These are phyloP conservation scores for Aplocera efformata DNA, from an alignment of 2,888 invertebrate species.

Conservation along the genomic window DNA sequence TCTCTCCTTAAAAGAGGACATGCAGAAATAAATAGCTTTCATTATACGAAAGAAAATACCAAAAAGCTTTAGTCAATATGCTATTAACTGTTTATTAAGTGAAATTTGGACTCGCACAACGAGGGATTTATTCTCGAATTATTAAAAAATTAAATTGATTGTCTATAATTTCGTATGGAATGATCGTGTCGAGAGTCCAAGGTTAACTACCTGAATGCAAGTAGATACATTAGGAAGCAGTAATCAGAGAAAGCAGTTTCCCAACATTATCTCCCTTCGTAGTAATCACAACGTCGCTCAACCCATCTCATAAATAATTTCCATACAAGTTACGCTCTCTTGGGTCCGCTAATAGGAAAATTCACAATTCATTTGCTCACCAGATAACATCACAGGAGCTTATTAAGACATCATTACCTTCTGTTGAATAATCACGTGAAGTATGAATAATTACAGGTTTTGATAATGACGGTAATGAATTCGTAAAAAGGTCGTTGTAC, in stretches of 20 bases:
- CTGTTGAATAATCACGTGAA: slow-evolving; percentile 55
- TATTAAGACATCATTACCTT: slow-evolving; percentile 55
- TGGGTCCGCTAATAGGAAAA: slow-evolving; percentile 54
- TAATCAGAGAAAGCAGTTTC: slow-evolving; percentile 5
- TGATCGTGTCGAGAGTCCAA: no score
- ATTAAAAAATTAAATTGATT: no score
- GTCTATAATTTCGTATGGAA: no score
- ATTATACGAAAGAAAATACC: no score
- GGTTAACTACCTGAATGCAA: no score
- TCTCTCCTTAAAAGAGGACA: neutral
- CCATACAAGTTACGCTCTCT: slow-evolving; percentile 50
- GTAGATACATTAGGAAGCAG: neutral
- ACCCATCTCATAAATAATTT: slow-evolving; percentile 24
- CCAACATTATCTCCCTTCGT: slow-evolving; percentile 14
- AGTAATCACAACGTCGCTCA: slow-evolving; percentile 15
- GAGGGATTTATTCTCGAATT: no score
- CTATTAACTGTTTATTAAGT: no score
- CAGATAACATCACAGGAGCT: slow-evolving; percentile 48
- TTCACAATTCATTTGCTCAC: slow-evolving; percentile 59
- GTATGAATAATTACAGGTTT: slow-evolving; percentile 42
- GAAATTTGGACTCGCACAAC: no score
- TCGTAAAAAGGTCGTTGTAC: slow-evolving; percentile 34
- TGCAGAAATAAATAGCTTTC: no score
- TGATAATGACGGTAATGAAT: slow-evolving; percentile 36
- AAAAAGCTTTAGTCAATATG: no score